Conservation (phyloP, 2,113 vertebrate genomes). For the Empidonax traillii region DNA sequence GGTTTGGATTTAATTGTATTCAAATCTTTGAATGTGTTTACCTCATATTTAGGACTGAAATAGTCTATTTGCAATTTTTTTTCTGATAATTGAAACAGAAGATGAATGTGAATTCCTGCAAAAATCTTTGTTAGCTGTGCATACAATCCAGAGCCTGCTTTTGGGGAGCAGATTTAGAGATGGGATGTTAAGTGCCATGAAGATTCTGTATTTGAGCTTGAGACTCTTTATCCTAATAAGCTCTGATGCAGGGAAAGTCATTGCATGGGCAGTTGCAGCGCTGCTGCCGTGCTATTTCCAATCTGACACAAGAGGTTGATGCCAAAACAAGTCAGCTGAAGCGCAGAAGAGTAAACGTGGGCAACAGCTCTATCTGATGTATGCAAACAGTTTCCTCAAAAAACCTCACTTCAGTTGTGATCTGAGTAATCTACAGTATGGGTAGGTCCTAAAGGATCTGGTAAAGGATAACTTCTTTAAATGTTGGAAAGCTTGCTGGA, state of each 20-base stretch:
- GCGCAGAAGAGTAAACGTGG: not conserved
- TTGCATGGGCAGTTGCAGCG: rapidly evolving
- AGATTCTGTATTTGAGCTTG: not conserved
- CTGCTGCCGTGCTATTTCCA: not conserved
- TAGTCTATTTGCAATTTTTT: not conserved
- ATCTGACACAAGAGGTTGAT: not conserved
- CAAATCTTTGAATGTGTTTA: not conserved
- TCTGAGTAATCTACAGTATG: not conserved
- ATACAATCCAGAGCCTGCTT: not conserved
- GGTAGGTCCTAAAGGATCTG: not conserved
- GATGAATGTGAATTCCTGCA: not conserved
- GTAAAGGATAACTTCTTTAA: not conserved
- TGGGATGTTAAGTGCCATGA: not conserved
- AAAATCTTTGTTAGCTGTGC: not conserved
- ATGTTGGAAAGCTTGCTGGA: not conserved
- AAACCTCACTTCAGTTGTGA: not conserved
- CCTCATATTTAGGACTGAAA: not conserved
- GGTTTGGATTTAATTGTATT: not conserved
- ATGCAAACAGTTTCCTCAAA: not conserved
- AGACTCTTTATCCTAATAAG: not conserved
- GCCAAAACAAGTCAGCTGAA: not conserved
- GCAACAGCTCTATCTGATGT: not conserved
- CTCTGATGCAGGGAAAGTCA: not conserved
- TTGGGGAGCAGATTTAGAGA: not conserved
- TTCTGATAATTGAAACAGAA: not conserved